Evolutionary conservation across 1,140 invertebrate species (phyloP).

Genomic region (Drosophila lini): DNA sequence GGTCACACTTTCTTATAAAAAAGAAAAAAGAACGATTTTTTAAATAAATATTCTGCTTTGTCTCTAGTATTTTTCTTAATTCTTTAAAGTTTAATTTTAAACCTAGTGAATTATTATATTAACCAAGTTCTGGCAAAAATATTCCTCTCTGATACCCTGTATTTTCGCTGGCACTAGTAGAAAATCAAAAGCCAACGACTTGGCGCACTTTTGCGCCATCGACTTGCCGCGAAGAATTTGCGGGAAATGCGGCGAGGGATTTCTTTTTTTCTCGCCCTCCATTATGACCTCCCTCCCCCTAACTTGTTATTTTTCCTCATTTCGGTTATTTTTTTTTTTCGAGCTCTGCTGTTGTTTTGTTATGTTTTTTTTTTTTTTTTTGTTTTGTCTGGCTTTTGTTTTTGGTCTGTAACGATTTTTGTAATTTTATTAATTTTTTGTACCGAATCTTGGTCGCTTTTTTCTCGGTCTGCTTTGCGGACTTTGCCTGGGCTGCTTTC

Average conservation of each 20-base stretch:
- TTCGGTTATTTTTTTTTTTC: constrained; percentile 3
- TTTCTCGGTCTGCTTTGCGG: constrained; percentile 10
- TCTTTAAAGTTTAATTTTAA: not conserved
- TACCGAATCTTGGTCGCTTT: not conserved
- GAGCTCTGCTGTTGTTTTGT: not conserved
- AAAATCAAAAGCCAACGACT: constrained; percentile 34
- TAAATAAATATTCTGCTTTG: too few species aligned
- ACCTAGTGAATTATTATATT: not conserved
- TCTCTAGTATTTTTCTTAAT: not conserved
- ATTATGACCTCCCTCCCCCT: not conserved
- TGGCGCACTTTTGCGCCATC: constrained; percentile 40
- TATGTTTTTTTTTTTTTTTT: not conserved
- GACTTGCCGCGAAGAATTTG: constrained; percentile 17
- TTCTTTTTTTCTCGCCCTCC: constrained; percentile 20
- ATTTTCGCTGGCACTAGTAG: not conserved
- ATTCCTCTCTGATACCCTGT: constrained; percentile 21
- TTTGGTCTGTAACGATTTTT: constrained; percentile 44
- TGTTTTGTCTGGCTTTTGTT: constrained; percentile 33
- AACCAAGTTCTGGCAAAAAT: not conserved
- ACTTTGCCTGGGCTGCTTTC: constrained; percentile 27
- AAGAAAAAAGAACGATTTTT: too few species aligned
- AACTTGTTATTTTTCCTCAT: constrained; percentile 7
- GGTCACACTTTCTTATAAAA: too few species aligned
- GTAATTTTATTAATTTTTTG: constrained; percentile 62
- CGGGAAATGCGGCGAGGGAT: constrained; percentile 26